Evolutionary conservation across 2,113 vertebrate species (phyloP), one percentile per base, ranked within the genome.

Genomic region (Sardina pilchardus): DNA sequence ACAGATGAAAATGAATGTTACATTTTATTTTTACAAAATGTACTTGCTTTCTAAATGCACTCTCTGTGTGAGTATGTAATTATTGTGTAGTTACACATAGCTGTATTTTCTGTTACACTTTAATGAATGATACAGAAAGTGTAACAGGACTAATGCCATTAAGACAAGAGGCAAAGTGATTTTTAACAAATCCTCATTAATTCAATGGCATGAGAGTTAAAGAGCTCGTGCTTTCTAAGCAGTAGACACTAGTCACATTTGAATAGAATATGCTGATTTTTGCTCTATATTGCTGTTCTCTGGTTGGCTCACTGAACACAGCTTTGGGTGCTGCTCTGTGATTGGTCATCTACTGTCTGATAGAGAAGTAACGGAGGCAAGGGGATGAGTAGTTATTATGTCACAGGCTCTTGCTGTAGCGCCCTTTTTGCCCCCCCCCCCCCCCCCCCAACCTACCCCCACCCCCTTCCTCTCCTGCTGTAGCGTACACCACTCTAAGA

Each of bases 341-440:
- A 92, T 90, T 94, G 89, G 92, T 71, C 7, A 42, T 86, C 83
- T 83, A 43, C 59, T 30, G 85, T 53, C 86, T 87, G 89, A 82
- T 84, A 86, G 88, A 87, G 88, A 88, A 86, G 89, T 85, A 84
- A 85, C 87, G 80, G 53, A 81, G 67, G 26, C 87, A 53, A 71
- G 34, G 88, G 90, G 92, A 87, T 89, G 90, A 87, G 91, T 47
- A 47, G 85, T 88, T 84, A 88, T 87, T 88, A 87, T 92, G 92
- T 92, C 89, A 87, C 87, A 83, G 67, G 59, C 10, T 75, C 26
- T 84, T 36, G 34, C 90, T 88, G 88, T 90, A 89, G 83, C 86
- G 85, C 84, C 82, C 26, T 88, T 87, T 43, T 63, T 75, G 56
- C 67, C 30, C 26, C 67, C 36, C 67, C 67, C 9, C 67, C 67